Conservation (phyloP, 2,113 vertebrate genomes). For the Aptenodytes forsteri region DNA sequence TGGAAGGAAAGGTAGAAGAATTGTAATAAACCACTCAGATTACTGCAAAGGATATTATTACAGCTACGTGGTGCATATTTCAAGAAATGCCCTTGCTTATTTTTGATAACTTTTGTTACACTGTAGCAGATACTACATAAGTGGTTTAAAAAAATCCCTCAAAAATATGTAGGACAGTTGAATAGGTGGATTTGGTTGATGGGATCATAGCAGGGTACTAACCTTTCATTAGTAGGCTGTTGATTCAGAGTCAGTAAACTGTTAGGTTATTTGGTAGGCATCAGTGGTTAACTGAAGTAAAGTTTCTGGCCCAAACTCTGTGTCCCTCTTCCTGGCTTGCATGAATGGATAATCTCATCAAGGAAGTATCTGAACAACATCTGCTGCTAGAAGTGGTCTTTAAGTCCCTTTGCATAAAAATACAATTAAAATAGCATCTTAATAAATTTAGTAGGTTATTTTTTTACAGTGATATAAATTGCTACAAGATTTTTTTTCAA, state of each 20-base stretch:
- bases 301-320: background rate
- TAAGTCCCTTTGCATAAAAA: background rate
- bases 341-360: background rate
- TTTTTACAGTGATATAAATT: background rate
- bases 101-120: background rate
- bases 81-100: background rate
- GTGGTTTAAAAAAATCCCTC: background rate
- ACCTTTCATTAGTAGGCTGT: background rate
- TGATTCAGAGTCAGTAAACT: background rate
- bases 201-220: background rate
- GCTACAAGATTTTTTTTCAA: background rate
- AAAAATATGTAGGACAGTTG: background rate
- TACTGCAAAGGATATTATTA: background rate
- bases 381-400: background rate
- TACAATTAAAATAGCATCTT: background rate
- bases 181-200: background rate
- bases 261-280: background rate
- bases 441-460: background rate
- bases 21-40: background rate
- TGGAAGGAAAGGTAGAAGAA: slow-evolving; percentile 94
- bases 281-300: background rate
- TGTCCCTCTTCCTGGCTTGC: background rate
- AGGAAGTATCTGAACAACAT: background rate
- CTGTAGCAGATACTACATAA: background rate
- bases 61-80: background rate